These are phyloP conservation scores for Anableps anableps DNA, from an alignment of 2,797 vertebrate species.

Conservation along the genomic window DNA sequence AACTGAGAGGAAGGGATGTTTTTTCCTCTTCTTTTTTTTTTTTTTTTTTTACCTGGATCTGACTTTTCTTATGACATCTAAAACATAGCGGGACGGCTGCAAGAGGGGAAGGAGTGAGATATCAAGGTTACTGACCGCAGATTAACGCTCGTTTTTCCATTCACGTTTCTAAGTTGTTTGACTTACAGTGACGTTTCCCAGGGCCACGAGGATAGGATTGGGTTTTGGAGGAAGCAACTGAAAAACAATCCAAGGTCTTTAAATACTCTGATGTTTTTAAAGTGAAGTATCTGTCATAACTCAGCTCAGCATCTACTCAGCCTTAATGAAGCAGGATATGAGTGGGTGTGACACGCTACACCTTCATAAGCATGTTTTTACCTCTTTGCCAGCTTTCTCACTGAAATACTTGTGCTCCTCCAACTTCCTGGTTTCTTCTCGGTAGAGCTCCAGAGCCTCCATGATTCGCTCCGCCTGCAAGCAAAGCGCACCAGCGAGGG, in stretches of 20 bases:
- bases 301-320: neutral
- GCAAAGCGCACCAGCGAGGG: constrained; percentile 1
- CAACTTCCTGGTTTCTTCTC: constrained; percentile 87
- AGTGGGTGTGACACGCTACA: no score
- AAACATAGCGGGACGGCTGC: constrained; percentile 89
- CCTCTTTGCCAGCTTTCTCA: constrained; percentile 89
- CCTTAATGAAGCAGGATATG: neutral
- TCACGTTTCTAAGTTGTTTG: neutral
- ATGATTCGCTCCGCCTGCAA: constrained; percentile 93
- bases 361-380: constrained; percentile 46
- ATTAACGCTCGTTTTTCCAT: neutral
- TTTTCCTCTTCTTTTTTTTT: neutral
- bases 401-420: constrained; percentile 88
- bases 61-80: constrained; percentile 94
- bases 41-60: constrained; percentile 87
- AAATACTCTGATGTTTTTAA: neutral
- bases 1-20: neutral
- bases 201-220: constrained; percentile 90
- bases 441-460: constrained; percentile 94
- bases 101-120: constrained; percentile 12
- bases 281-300: neutral
- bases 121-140: neutral
- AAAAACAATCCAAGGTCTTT: constrained; percentile 16
- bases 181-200: constrained; percentile 90
- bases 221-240: constrained; percentile 87